phyloP scores from a whole-genome alignment of 2,113 vertebrate species.

The Geococcyx californianus region DNA sequence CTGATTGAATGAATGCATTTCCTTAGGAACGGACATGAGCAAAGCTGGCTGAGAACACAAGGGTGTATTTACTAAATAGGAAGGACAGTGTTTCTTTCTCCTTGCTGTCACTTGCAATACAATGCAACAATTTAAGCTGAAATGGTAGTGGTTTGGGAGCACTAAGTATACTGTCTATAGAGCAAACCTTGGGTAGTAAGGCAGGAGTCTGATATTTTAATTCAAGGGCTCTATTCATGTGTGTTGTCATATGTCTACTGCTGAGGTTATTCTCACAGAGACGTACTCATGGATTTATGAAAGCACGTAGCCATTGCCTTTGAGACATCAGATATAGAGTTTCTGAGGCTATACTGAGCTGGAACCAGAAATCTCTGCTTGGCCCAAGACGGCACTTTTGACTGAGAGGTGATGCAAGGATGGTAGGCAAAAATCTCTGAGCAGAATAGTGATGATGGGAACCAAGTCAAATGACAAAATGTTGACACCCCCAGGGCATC shows the following conservation, averaged over 20 bases:
- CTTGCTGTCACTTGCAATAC: background rate
- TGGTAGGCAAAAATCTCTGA: background rate
- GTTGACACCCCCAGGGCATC: background rate
- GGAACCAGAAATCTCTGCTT: background rate
- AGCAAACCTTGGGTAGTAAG: fast-evolving
- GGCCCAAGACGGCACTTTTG: background rate
- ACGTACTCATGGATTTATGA: background rate
- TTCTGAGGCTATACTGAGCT: background rate
- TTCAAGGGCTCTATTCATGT: background rate
- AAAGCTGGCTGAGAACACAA: background rate
- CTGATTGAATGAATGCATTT: background rate
- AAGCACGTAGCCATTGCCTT: fast-evolving
- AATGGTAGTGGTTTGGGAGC: background rate
- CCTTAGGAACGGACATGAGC: background rate
- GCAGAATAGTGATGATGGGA: background rate
- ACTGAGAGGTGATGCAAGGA: background rate
- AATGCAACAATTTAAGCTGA: background rate
- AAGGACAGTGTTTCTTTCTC: background rate
- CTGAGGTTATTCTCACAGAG: background rate
- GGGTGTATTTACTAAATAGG: background rate
- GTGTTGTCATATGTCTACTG: background rate
- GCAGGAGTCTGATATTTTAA: background rate
- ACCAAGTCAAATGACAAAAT: background rate
- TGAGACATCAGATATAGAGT: background rate
- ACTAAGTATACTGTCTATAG: background rate